Evolutionary conservation across 2,797 vertebrate species (phyloP).

Genomic region (Periparus ater): DNA sequence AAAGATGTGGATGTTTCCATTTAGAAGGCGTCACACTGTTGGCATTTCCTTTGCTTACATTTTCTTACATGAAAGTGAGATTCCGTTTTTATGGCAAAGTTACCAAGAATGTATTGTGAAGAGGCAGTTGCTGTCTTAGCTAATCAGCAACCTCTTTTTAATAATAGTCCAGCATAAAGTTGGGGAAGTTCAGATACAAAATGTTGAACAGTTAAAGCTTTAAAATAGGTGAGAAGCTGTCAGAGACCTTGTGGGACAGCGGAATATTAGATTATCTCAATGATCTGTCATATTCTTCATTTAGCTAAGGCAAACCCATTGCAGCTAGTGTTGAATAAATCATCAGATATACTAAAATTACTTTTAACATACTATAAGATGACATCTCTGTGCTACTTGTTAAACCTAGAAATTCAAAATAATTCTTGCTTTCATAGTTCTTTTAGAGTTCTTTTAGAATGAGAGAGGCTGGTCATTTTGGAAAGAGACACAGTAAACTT

Average conservation of each 20-base stretch:
- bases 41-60: not conserved
- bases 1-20: not conserved
- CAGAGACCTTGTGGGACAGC: not conserved
- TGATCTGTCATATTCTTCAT: not conserved
- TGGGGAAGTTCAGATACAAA: not conserved
- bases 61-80: not conserved
- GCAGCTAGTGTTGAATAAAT: not conserved
- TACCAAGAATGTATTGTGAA: not conserved
- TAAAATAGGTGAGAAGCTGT: not conserved
- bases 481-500: not conserved
- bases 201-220: not conserved
- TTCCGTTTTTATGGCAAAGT: not conserved
- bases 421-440: not conserved
- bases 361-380: not conserved
- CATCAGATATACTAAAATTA: not conserved
- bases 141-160: not conserved
- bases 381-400: not conserved
- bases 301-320: not conserved
- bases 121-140: not conserved
- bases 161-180: not conserved
- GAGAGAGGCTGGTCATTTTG: not conserved
- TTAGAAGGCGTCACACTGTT: not conserved
- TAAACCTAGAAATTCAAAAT: not conserved
- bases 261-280: not conserved
- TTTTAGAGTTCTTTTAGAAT: not conserved